Conservation (phyloP, 2,888 invertebrate species). For the Tolmerus cingulatus region DNA sequence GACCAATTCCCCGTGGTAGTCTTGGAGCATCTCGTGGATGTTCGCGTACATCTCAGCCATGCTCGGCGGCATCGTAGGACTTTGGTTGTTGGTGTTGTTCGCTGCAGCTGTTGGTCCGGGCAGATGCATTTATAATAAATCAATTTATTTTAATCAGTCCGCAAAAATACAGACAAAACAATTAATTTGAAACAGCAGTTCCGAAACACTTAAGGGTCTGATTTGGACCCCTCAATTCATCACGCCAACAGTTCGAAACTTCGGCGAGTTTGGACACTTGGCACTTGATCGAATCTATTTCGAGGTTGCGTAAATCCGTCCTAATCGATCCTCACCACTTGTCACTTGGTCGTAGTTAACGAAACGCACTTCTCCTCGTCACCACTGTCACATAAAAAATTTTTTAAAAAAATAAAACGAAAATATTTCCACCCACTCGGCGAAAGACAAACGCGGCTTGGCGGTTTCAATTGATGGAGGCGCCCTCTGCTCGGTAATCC, state of each 20-base stretch:
- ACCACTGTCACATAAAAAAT: background rate
- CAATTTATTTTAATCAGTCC: background rate
- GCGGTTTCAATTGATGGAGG: background rate
- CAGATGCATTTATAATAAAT: slow-evolving; percentile 56
- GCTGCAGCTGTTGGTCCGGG: slow-evolving; percentile 60
- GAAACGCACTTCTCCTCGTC: background rate
- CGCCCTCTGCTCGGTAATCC: background rate
- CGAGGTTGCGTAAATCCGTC: background rate
- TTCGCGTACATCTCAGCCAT: slow-evolving; percentile 79
- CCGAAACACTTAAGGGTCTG: background rate
- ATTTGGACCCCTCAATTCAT: background rate
- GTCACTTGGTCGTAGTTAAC: background rate
- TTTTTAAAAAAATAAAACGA: background rate
- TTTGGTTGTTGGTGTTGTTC: slow-evolving; percentile 44
- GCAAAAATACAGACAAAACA: background rate
- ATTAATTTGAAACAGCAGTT: background rate
- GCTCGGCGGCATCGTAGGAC: slow-evolving; percentile 66
- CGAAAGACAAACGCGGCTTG: background rate
- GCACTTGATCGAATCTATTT: background rate
- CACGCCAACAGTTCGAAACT: background rate
- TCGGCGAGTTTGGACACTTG: background rate
- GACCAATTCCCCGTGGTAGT: slow-evolving; percentile 91
- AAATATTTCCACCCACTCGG: background rate
- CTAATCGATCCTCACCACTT: background rate
- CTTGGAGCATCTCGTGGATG: slow-evolving; percentile 81